Percentiles rank a stretch among this genome's conserved stretches.
These are phyloP conservation scores for Bergia puertoricense DNA, from an alignment of 92 coral and sea anemone genomes.

Conservation along the genomic window DNA sequence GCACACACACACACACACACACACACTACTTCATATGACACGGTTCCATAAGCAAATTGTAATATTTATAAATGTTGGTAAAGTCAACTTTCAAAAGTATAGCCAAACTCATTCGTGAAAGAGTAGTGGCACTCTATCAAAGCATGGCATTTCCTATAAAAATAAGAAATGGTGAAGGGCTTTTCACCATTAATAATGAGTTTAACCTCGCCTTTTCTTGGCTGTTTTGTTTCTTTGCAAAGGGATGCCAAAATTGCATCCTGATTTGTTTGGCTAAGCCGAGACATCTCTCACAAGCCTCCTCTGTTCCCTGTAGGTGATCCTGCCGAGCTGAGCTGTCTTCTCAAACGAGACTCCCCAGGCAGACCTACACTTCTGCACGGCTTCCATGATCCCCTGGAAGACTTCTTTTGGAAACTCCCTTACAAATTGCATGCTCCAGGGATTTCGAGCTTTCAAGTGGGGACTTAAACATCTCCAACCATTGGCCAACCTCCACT, in stretches of 20 bases:
- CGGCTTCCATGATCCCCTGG: conserved; percentile 30
- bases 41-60: too few relatives aligned
- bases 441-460: conserved; percentile 51
- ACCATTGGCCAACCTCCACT: conserved; percentile 35
- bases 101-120: conserved; percentile 56
- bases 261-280: conserved; percentile 27
- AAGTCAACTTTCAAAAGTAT: conserved; percentile 5
- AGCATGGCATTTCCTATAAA: conserved; percentile 40
- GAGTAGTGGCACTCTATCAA: conserved; percentile 49
- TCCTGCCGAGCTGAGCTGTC: conserved; percentile 24
- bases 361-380: conserved; percentile 44
- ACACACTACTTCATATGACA: too few relatives aligned
- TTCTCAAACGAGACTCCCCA: conserved; percentile 23
- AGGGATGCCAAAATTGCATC: conserved; percentile 32
- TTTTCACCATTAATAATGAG: conserved; percentile 43
- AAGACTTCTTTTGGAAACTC: conserved; percentile 50
- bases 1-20: too few relatives aligned
- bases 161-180: conserved; percentile 49
- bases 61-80: too few relatives aligned
- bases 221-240: conserved; percentile 44
- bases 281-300: conserved; percentile 42
- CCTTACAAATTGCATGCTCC: conserved; percentile 49
- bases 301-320: conserved; percentile 17
- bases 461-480: conserved; percentile 43
- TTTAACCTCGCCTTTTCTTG: conserved; percentile 43